Evolutionary conservation across 2,888 invertebrate species (phyloP), one percentile per base, ranked within the genome.

Genomic region (Cheilosia vernalis): DNA sequence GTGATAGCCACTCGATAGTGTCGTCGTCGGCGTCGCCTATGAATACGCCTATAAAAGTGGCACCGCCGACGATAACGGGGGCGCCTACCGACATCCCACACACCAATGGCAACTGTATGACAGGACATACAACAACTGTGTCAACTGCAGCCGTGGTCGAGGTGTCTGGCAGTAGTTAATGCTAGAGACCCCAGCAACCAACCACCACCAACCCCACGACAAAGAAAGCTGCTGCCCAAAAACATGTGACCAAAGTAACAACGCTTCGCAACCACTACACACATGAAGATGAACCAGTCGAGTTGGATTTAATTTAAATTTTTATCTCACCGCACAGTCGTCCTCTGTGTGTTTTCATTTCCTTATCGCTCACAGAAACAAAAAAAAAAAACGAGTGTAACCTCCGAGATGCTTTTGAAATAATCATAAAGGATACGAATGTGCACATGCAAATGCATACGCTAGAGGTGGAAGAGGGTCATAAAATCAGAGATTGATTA

Each of bases 91-190:
- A 69, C 81, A 85, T 64, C 69, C 72, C 74, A 24, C 87, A 67
- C 56, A 76, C 61, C 76, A 87, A 67, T 77, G 85, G 76, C 33
- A 86, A 81, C 53, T 73, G 82, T 87, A 87, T 72, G 87, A 88
- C 72, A 73, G 88, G 80, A 70, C 84, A 80, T 24, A 64, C 84
- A 60, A 64, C 67, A 21, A 33, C 58, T 53, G 61, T 69, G 42
- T 64, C 80, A 47, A 64, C 80, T 67, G 86, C 78, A 33, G 78
- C 72, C 33, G 76, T 81, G 30, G 87, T 88, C n/a, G 84, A 86
- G 33, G 87, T 88, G 56, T 87, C 87, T 49, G 88, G 87, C 69
- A 87, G 87, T 47, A 88, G 88, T 88, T 88, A 88, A 88, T 88
- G 86, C 87, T 87, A 83, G 42, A 51, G 53, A 58, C 58, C 51